Percentiles rank a stretch among this genome's conserved stretches.
These are phyloP conservation scores for Podarcis siculus DNA, from an alignment of 2,797 vertebrate species.

Conservation along the genomic window DNA sequence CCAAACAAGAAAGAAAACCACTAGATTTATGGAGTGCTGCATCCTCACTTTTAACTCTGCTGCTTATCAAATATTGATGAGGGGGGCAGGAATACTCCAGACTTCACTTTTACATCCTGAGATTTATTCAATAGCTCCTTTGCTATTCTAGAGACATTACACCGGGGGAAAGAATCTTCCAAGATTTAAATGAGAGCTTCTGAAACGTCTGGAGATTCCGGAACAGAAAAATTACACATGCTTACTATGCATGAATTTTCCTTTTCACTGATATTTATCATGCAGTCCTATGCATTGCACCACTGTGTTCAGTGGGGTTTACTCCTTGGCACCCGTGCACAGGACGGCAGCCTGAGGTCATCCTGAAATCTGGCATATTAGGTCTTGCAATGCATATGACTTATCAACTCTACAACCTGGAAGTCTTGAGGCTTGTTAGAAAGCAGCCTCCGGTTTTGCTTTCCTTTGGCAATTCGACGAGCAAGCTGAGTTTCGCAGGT, in stretches of 20 bases:
- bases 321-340: background rate
- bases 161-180: conserved; percentile 16
- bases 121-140: conserved; percentile 21
- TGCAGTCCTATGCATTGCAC: background rate
- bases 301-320: background rate
- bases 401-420: conserved; percentile 81
- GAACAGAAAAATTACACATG: background rate
- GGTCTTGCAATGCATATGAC: background rate
- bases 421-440: conserved; percentile 96
- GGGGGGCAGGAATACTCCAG: background rate
- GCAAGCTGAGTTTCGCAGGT: conserved; percentile 76
- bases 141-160: background rate
- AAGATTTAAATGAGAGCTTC: conserved; percentile 33
- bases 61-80: background rate
- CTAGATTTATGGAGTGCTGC: background rate
- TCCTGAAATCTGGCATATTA: background rate
- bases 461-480: conserved; percentile 75
- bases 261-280: background rate
- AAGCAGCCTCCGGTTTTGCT: conserved; percentile 81
- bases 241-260: conserved; percentile 2
- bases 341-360: background rate
- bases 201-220: conserved; percentile 4
- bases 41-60: background rate
- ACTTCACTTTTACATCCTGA: background rate
- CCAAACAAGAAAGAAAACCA: background rate